Evolutionary conservation across 2,797 vertebrate genomes (phyloP).

Genomic region (Argentina silus): DNA sequence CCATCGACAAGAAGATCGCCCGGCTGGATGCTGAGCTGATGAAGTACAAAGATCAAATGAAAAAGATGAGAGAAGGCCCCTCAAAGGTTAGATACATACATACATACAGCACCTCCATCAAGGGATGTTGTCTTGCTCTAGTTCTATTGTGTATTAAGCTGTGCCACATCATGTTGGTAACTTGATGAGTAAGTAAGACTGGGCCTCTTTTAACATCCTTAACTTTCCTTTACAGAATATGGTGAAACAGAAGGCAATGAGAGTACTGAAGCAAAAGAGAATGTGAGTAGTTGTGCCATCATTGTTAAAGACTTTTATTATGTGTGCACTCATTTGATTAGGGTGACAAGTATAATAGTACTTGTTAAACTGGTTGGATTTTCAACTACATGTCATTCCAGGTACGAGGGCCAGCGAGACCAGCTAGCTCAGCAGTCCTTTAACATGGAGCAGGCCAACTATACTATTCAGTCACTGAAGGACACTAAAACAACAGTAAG

Average conservation of each 20-base stretch:
- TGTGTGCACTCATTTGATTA: no score
- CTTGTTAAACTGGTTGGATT: no score
- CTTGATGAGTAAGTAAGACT: not conserved
- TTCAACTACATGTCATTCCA: constrained; percentile 52
- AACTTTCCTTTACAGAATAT: constrained; percentile 83
- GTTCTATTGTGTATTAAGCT: no score
- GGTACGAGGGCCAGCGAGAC: constrained; percentile 97
- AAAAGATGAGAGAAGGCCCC: constrained; percentile 98
- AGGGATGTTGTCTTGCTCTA: no score
- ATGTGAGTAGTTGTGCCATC: constrained; percentile 84
- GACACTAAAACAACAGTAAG: constrained; percentile 98
- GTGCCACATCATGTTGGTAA: no score
- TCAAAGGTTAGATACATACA: constrained; percentile 83
- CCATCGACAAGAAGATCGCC: constrained; percentile 95
- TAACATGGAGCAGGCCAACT: constrained; percentile 99
- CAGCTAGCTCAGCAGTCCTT: constrained; percentile 97
- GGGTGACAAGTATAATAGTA: no score
- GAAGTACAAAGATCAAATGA: constrained; percentile 99
- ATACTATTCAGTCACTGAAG: constrained; percentile 96
- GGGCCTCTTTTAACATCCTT: not conserved
- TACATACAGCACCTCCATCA: not conserved
- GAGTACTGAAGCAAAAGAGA: constrained; percentile 97
- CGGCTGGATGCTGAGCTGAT: constrained; percentile 91
- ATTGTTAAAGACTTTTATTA: not conserved
- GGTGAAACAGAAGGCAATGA: constrained; percentile 97